Conservation (phyloP, 2,888 invertebrate genomes). For the Willowsia nigromaculata region DNA sequence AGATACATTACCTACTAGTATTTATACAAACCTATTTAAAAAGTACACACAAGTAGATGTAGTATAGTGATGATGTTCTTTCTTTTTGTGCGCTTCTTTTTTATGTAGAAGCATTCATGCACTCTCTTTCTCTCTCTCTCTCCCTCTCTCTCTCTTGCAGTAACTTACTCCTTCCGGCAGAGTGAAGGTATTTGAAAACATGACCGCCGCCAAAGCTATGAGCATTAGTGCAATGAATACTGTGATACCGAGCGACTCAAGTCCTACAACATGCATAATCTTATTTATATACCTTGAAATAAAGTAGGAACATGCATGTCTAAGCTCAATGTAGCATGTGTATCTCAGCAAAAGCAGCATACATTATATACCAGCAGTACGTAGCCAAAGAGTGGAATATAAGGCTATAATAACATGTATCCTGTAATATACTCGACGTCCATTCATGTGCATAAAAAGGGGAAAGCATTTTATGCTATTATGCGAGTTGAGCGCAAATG, state of each 20-base stretch:
- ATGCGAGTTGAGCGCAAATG: slow-evolving; percentile 4
- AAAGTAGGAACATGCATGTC: not conserved
- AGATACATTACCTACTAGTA: no score
- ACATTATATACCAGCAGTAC: no score
- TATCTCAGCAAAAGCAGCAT: no score
- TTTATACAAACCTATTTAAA: no score
- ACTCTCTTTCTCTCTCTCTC: slow-evolving; percentile 31
- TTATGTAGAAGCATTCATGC: slow-evolving; percentile 17
- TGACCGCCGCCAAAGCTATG: slow-evolving; percentile 34
- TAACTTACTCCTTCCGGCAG: slow-evolving; percentile 51
- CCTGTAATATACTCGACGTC: no score
- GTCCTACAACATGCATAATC: not conserved
- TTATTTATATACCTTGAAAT: not conserved
- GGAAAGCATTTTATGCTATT: not conserved
- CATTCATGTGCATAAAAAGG: not conserved
- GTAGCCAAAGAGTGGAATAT: no score
- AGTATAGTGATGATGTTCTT: slow-evolving; percentile 42
- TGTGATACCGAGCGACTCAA: not conserved
- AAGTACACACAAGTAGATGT: not conserved
- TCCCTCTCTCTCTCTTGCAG: slow-evolving; percentile 31
- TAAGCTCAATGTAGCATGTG: not conserved
- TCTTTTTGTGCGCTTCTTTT: slow-evolving; percentile 43
- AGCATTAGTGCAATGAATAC: slow-evolving; percentile 56
- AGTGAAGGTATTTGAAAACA: slow-evolving; percentile 55
- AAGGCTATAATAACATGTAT: no score